A percentile compares a stretch with the other conserved stretches of the same genome.
Evolutionary conservation across 2,888 invertebrate genomes (phyloP).

Genomic region (Caenorhabditis doughertyi): DNA sequence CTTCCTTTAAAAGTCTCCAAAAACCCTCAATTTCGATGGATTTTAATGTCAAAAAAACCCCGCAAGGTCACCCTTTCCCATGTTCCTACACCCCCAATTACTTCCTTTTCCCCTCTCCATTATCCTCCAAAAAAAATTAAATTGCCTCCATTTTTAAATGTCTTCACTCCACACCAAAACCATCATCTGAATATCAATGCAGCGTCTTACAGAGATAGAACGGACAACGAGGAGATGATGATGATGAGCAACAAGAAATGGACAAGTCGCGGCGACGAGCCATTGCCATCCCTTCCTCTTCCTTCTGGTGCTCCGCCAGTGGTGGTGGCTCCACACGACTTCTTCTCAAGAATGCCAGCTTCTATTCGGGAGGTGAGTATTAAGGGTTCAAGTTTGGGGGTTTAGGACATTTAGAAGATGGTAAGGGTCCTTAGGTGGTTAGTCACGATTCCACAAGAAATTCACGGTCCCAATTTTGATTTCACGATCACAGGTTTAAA

Average conservation of each 20-base stretch:
- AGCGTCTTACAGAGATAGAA: constrained; percentile 8
- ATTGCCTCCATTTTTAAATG: background rate
- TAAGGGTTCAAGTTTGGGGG: background rate
- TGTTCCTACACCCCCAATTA: background rate
- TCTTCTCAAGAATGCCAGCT: constrained; percentile 44
- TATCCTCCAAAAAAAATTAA: no score
- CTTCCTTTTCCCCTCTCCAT: background rate
- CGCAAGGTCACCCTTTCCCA: background rate
- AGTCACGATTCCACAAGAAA: no score
- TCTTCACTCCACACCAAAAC: no score
- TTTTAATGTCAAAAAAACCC: no score
- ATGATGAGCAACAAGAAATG: constrained; percentile 49
- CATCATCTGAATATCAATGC: constrained; percentile 5
- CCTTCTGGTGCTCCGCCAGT: background rate
- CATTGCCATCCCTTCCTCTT: no score
- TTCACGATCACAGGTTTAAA: no score
- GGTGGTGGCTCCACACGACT: constrained; percentile 38
- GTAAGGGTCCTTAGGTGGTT: background rate
- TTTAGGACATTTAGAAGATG: background rate
- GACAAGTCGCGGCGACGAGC: constrained; percentile 12
- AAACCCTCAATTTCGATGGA: no score
- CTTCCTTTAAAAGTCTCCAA: no score
- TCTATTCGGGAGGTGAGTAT: constrained; percentile 29
- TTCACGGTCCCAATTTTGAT: no score
- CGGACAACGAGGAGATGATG: constrained; percentile 21